Evolutionary conservation across 1,140 invertebrate genomes (phyloP).

Genomic region (fruit fly (Drosophila melanogaster)): DNA sequence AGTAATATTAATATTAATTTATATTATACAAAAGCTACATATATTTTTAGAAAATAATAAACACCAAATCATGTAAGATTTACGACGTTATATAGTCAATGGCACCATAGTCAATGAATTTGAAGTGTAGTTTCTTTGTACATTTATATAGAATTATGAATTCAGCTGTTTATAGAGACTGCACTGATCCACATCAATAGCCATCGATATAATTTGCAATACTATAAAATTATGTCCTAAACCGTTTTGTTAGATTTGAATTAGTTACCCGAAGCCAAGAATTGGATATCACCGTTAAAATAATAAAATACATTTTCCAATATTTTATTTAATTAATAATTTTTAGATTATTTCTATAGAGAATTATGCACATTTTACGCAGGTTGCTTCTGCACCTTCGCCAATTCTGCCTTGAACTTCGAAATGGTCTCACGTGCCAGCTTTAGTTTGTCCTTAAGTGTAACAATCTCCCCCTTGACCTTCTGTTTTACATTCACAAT

Average conservation of each 20-base stretch:
- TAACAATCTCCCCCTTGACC: slow-evolving; percentile 92
- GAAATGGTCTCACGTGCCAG: slow-evolving; percentile 95
- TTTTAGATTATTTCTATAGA: not conserved
- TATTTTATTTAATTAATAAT: not conserved
- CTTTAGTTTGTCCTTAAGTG: slow-evolving; percentile 95
- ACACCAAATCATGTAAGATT: no score
- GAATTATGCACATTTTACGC: slow-evolving; percentile 14
- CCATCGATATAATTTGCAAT: not conserved
- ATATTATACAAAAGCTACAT: not conserved
- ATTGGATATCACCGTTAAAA: no score
- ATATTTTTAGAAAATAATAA: no score
- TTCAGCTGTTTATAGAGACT: not conserved
- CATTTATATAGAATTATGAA: not conserved
- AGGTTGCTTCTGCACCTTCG: slow-evolving; percentile 87
- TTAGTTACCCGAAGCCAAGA: not conserved
- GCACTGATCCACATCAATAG: not conserved
- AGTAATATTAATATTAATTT: not conserved
- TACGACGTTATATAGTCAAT: not conserved
- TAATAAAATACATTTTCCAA: not conserved
- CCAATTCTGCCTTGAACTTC: slow-evolving; percentile 94
- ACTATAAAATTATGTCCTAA: not conserved
- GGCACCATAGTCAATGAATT: not conserved
- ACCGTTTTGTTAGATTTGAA: not conserved
- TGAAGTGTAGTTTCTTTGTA: not conserved
- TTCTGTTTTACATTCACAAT: slow-evolving; percentile 93